These are phyloP conservation scores for Ciconia nigra DNA, from an alignment of 2,797 vertebrate species.

Conservation along the genomic window DNA sequence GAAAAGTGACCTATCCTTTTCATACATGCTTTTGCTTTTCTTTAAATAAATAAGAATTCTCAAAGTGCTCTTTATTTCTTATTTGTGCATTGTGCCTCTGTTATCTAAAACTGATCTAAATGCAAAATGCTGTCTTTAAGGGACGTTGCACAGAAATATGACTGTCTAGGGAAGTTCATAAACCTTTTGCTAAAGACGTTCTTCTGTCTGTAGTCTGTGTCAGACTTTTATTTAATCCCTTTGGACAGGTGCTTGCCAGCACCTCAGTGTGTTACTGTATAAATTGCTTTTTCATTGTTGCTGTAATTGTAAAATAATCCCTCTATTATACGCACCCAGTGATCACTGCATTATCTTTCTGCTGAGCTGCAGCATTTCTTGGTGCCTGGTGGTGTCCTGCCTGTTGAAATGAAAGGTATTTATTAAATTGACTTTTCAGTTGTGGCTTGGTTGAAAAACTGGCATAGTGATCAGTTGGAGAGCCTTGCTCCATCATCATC, in stretches of 20 bases:
- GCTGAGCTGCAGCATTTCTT: not conserved
- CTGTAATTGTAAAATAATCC: slow-evolving; percentile 47
- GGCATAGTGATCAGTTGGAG: not conserved
- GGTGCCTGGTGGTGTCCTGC: not conserved
- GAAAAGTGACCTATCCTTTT: not conserved
- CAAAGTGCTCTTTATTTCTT: not conserved
- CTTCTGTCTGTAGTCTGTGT: not conserved
- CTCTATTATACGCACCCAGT: not conserved
- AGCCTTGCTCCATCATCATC: not conserved
- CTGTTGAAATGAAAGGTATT: not conserved
- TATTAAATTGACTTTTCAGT: not conserved
- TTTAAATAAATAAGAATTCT: not conserved
- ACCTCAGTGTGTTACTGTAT: not conserved
- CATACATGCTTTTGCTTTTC: not conserved
- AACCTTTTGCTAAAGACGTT: not conserved
- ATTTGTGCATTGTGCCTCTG: not conserved
- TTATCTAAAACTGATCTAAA: not conserved
- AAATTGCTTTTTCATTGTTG: slow-evolving; percentile 50
- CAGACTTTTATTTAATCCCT: slow-evolving; percentile 15
- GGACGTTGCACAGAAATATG: not conserved
- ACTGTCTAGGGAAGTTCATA: not conserved
- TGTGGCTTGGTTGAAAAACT: not conserved
- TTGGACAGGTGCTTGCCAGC: slow-evolving; percentile 4
- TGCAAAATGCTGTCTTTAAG: not conserved
- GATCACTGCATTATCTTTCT: slow-evolving; percentile 16